Conservation (phyloP, 2,888 invertebrate species). For the Noctua janthe region DNA sequence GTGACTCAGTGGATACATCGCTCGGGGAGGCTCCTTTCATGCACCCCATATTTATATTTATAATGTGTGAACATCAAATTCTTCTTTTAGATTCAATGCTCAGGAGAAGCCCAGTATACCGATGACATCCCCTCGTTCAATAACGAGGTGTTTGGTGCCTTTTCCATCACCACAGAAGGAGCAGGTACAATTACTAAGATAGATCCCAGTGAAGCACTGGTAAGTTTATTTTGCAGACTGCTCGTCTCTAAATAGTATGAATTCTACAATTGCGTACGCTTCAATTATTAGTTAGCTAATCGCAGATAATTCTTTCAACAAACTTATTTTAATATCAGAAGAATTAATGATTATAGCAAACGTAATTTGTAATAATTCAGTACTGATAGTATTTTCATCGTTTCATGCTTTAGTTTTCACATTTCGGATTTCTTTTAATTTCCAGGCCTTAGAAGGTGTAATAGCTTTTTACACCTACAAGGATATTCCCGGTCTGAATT, state of each 20-base stretch:
- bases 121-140: slow-evolving; percentile 90
- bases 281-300: neutral
- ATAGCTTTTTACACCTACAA: slow-evolving; percentile 91
- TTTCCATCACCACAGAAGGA: slow-evolving; percentile 88
- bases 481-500: slow-evolving; percentile 92
- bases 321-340: neutral
- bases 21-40: no score
- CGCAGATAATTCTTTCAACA: neutral
- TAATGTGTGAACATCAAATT: neutral
- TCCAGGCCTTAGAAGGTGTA: slow-evolving; percentile 91
- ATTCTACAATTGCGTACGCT: neutral
- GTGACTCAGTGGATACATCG: no score
- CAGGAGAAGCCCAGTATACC: slow-evolving; percentile 92
- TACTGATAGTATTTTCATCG: neutral
- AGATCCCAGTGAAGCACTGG: slow-evolving; percentile 91
- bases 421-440: slow-evolving; percentile 34
- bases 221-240: slow-evolving; percentile 72
- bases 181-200: slow-evolving; percentile 90
- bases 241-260: neutral
- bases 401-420: neutral
- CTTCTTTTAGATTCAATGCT: slow-evolving; percentile 86
- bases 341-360: neutral
- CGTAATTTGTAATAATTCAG: neutral
- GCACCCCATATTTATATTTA: no score
- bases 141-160: slow-evolving; percentile 92